phyloP scores from a whole-genome alignment of 2,113 vertebrate genomes.

The Plectropomus leopardus region DNA sequence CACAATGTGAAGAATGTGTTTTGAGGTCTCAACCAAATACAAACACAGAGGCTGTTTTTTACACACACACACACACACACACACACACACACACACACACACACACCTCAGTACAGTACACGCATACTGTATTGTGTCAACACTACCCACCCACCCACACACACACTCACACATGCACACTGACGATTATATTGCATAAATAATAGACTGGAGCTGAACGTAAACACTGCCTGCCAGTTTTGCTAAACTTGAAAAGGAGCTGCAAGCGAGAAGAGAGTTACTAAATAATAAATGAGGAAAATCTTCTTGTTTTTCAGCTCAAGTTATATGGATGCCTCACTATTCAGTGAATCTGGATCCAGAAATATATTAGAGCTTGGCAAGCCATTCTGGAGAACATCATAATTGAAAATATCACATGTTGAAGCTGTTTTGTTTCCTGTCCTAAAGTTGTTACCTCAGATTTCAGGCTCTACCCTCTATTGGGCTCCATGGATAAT shows the following conservation, averaged over 20 bases:
- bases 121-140: conserved; percentile 8
- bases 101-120: background rate
- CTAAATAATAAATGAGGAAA: conserved; percentile 60
- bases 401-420: background rate
- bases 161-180: background rate
- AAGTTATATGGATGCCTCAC: conserved; percentile 7
- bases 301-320: conserved; percentile 31
- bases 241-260: conserved; percentile 55
- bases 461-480: no score
- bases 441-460: no score
- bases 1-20: background rate
- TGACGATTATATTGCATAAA: conserved; percentile 55
- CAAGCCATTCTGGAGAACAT: background rate
- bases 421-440: background rate
- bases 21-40: background rate
- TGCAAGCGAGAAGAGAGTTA: background rate
- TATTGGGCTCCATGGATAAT: no score
- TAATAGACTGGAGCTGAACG: conserved; percentile 47
- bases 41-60: background rate
- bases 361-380: background rate
- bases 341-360: conserved; percentile 9
- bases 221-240: conserved; percentile 52
- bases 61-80: background rate
- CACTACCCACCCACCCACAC: conserved; percentile 1
- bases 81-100: background rate